Base-by-base conservation (phyloP, 1,140 invertebrate genomes). In the Lycorma delicatula region DNA sequence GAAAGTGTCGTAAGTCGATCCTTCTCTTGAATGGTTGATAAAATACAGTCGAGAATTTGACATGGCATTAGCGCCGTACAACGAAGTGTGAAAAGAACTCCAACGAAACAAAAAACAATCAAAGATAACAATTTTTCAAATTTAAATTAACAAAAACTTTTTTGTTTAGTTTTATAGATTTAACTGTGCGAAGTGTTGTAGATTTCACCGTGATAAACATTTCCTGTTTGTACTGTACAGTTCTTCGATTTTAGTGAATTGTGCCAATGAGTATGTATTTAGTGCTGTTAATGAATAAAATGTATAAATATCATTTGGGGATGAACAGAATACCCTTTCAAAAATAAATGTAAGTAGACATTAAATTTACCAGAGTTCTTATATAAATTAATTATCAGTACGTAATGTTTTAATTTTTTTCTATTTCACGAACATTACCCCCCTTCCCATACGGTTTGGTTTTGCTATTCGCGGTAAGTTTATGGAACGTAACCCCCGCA, bases 241-340 rank as follows among this genome's bases (percentile, higher is more conserved):
- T 38, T 38, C 36, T 38, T 38, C n/a, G 36, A 38, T 38, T 38
- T 38, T 38, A 38, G 36, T 38, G 36, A 38, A 38, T 13, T 38
- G 36, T 38, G 36, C 13, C 36, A 18, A 38, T 38, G 36, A 38
- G 13, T 38, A 6, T 38, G 36, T n/a, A n/a, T n/a, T n/a, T n/a
- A n/a, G n/a, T n/a, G n/a, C n/a, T n/a, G n/a, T n/a, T n/a, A n/a
- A n/a, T n/a, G n/a, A n/a, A n/a, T n/a, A n/a, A n/a, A n/a, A n/a
- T n/a, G n/a, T n/a, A n/a, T n/a, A n/a, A n/a, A n/a, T n/a, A n/a
- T n/a, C n/a, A n/a, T n/a, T n/a, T n/a, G n/a, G n/a, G n/a, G n/a
- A n/a, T n/a, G n/a, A n/a, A n/a, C n/a, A n/a, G n/a, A n/a, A n/a
- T n/a, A n/a, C n/a, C n/a, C n/a, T n/a, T n/a, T n/a, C n/a, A n/a